Base-by-base conservation (phyloP, 2,888 invertebrate species). In the Venusia cambrica region DNA sequence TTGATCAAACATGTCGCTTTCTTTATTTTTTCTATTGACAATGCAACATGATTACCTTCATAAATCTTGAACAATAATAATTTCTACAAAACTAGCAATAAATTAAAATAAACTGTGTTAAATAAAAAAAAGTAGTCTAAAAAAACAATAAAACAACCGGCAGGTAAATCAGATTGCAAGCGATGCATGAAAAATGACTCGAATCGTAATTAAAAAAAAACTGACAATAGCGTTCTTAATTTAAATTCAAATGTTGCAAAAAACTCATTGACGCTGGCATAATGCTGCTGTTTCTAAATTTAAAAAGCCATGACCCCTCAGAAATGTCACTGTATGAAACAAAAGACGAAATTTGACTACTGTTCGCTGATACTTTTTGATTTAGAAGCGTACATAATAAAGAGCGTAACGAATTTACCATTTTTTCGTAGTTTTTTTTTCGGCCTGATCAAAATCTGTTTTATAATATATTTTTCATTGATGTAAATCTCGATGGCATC, bases 121-220 rank as follows among this genome's bases (percentile, higher is more conserved):
- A n/a, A 15, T 26, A 10, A 27, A 19, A n/a, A 14, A n/a, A 20
- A 28, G 16, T 11, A n/a, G 13, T 28, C n/a, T 46, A 51, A 50
- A 52, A 55, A 62, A 56, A 61, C 58, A 60, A 62, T 56, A 62
- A 64, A 28, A 46, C 57, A 45, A 63, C 71, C 71, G 75, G 55
- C 77, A 77, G 75, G 78, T 80, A 84, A 85, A 87, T 85, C 84
- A 84, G 79, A 79, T 77, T 75, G 58, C 66, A 71, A 73, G 74
- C 80, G 85, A 87, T 83, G 85, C 85, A 83, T 87, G 85, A 85
- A 83, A 85, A 87, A 87, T 87, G 81, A 85, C 79, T 81, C 79
- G 47, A 48, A 54, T 60, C 66, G 65, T 76, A 80, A 84, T 83
- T 83, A 76, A 80, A 85, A 83, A 80, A 80, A 84, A 75, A 24